Percentiles rank a stretch among this genome's conserved stretches.
phyloP scores from a whole-genome alignment of 2,888 invertebrate genomes.

The Timandra comae region DNA sequence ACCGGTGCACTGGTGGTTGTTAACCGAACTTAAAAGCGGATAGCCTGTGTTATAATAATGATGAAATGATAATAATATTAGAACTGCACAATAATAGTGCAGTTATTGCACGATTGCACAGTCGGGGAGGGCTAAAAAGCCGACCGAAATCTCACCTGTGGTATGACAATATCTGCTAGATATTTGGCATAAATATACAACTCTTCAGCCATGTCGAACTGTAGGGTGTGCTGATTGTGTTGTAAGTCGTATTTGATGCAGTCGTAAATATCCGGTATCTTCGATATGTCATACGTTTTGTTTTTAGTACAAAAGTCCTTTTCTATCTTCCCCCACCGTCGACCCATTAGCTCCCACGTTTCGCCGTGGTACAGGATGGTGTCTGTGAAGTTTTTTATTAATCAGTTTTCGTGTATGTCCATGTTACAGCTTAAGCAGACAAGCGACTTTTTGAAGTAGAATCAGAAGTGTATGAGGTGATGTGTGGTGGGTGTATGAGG shows the following conservation, averaged over 20 bases:
- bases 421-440: too few relatives aligned
- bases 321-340: constrained; percentile 98
- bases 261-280: constrained; percentile 99
- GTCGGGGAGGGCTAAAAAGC: too few relatives aligned
- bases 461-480: too few relatives aligned
- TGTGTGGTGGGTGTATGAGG: too few relatives aligned
- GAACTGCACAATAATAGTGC: too few relatives aligned
- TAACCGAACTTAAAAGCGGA: too few relatives aligned
- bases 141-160: constrained; percentile 92
- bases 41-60: too few relatives aligned
- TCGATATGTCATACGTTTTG: constrained; percentile 96
- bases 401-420: too few relatives aligned
- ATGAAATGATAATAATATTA: too few relatives aligned
- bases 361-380: constrained; percentile 97
- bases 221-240: constrained; percentile 96
- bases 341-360: constrained; percentile 98
- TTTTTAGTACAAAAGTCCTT: constrained; percentile 98
- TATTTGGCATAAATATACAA: constrained; percentile 97
- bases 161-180: constrained; percentile 98
- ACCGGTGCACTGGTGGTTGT: too few relatives aligned
- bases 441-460: too few relatives aligned
- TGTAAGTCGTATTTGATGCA: constrained; percentile 99
- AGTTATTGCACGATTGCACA: too few relatives aligned
- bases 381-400: constrained; percentile 73
- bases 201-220: constrained; percentile 94